Percentiles rank a stretch among this genome's conserved stretches.
These are phyloP conservation scores for Rugalucina vietnamica DNA, from an alignment of 2,888 invertebrate species.

Conservation along the genomic window DNA sequence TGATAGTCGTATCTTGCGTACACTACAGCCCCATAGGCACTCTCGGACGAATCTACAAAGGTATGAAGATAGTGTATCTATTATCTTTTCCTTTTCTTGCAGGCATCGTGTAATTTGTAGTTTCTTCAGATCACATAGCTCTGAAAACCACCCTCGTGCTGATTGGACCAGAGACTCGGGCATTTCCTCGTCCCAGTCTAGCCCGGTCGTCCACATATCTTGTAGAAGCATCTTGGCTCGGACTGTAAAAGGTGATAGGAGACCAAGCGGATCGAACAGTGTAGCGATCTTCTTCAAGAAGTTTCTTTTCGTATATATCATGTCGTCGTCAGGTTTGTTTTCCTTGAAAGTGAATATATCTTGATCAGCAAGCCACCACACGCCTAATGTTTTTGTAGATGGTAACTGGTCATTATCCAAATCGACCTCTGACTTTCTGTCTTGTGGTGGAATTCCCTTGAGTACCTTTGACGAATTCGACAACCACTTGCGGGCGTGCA, in stretches of 20 bases:
- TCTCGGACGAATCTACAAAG: conserved; percentile 50
- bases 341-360: no score
- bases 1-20: conserved; percentile 32
- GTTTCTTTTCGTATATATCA: no score
- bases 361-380: no score
- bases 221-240: no score
- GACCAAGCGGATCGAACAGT: no score
- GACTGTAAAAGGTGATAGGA: no score
- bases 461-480: conserved; percentile 44
- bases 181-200: conserved; percentile 74
- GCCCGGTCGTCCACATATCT: no score
- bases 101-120: conserved; percentile 49
- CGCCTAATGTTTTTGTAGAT: conserved; percentile 39
- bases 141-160: background rate
- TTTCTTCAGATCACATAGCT: conserved; percentile 56
- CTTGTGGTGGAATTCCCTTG: conserved; percentile 40
- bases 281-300: no score
- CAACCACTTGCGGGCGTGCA: conserved; percentile 50
- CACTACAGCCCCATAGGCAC: conserved; percentile 38
- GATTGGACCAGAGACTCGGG: background rate
- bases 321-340: no score
- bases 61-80: conserved; percentile 39
- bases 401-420: conserved; percentile 41
- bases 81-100: background rate
- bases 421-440: conserved; percentile 39